phyloP scores from a whole-genome alignment of 2,888 invertebrate species.

The Catocala sponsa region DNA sequence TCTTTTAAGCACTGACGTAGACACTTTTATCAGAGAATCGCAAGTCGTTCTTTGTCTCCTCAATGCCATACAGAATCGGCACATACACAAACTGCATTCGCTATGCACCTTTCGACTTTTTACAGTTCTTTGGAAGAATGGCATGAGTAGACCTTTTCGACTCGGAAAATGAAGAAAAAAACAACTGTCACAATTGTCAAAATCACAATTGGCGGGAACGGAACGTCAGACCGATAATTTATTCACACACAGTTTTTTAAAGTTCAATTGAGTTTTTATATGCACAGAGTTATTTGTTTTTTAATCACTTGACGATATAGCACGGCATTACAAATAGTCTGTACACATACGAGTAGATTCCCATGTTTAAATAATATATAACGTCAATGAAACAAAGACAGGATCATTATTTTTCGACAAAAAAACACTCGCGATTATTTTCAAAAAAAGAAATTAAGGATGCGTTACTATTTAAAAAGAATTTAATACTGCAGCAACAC shows the following conservation, averaged over 20 bases:
- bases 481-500: no score
- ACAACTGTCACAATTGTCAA: conserved; percentile 40
- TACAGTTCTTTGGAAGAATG: conserved; percentile 72
- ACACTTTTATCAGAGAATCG: conserved; percentile 77
- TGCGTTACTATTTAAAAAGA: no score
- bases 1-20: conserved; percentile 75
- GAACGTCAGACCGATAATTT: conserved; percentile 24
- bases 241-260: conserved; percentile 9
- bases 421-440: not conserved
- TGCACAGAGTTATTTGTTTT: conserved; percentile 8
- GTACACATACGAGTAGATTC: conserved; percentile 80
- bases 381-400: conserved; percentile 27
- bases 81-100: conserved; percentile 73
- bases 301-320: conserved; percentile 57
- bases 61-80: conserved; percentile 75
- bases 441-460: no score
- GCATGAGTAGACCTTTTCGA: conserved; percentile 82
- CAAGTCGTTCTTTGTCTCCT: conserved; percentile 72
- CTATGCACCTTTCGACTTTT: conserved; percentile 80
- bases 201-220: conserved; percentile 20
- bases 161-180: conserved; percentile 24
- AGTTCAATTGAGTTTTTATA: conserved; percentile 14
- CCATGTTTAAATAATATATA: conserved; percentile 67
- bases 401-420: conserved; percentile 25
- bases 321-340: conserved; percentile 78